Evolutionary conservation across 2,113 vertebrate species (phyloP), one percentile per base, ranked within the genome.

Genomic region (Neolamprologus caudopunctatus): DNA sequence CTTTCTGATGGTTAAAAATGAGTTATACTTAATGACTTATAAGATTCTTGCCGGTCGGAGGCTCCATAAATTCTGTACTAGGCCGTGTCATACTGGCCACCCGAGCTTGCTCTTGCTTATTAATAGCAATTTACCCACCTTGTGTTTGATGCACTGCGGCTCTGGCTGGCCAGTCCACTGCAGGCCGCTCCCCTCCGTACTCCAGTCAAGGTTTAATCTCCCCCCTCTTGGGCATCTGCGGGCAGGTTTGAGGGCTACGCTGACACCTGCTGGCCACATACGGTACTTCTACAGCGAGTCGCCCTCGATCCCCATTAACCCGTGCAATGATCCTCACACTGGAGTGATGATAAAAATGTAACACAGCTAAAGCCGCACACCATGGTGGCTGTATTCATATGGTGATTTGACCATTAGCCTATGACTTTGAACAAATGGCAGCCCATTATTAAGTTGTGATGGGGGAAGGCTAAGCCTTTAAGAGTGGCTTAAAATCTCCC

Each of bases 131-230:
- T 93, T 90, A 63, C 79, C 87, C 89, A 84, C 86, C 89, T 89
- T 89, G 93, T 91, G 88, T 95, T 95, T 95, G 95, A 95, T 95
- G 95, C 95, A 95, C 89, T 95, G 94, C 95, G 93, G 94, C 90
- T 94, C 83, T 90, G 88, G 92, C 92, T 92, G 92, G 88, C 90
- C 92, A 91, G 93, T 92, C 87, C 92, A 92, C 95, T 94, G 92
- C 95, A 93, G 93, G 93, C 94, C 87, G 88, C 95, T 95, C 91
- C 93, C 91, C 92, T 89, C 88, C 90, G 73, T 85, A 83, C 88
- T 91, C 89, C 83, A 87, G 88, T 89, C 81, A 83, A 88, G 90
- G 91, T 94, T 91, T 89, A 93, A 73, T 84, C 61, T 66, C 61
- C 85, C 87, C 57, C 54, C 24, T 31, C 53, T 78, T 71, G 80